Conservation (phyloP, 2,113 vertebrate genomes). For the Misgurnus anguillicaudatus region DNA sequence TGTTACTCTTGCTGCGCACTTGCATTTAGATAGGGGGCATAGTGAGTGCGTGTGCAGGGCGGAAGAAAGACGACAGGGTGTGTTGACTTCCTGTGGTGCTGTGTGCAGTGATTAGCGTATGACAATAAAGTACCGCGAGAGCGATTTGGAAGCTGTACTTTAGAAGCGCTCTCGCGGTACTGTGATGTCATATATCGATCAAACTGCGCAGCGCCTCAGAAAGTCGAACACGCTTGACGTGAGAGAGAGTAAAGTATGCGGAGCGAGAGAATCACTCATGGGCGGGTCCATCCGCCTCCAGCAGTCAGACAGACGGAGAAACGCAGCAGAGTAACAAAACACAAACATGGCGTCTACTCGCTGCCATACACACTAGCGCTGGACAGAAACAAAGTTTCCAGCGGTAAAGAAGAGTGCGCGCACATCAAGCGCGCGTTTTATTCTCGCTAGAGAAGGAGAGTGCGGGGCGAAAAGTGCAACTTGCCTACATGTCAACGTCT, state of each 20-base stretch:
- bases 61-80: not conserved
- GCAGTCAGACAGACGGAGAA: conserved; percentile 51
- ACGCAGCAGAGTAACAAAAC: conserved; percentile 64
- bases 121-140: too few relatives aligned
- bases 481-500: conserved; percentile 74
- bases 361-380: conserved; percentile 60
- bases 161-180: too few relatives aligned
- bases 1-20: not conserved
- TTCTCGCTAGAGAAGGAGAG: conserved; percentile 19
- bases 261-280: conserved; percentile 55
- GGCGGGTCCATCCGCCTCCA: conserved; percentile 69
- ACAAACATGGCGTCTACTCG: conserved; percentile 77
- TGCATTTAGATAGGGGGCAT: conserved; percentile 50
- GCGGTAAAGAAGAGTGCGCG: conserved; percentile 10
- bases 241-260: not conserved
- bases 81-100: not conserved
- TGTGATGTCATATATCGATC: too few relatives aligned
- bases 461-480: conserved; percentile 56
- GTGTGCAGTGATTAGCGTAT: too few relatives aligned
- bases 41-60: conserved; percentile 6
- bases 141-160: too few relatives aligned
- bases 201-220: not conserved
- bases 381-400: conserved; percentile 66
- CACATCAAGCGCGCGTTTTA: conserved; percentile 13
- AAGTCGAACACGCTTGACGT: too few relatives aligned